Evolutionary conservation across 2,113 vertebrate species (phyloP).

Genomic region (Collichthys lucidus): DNA sequence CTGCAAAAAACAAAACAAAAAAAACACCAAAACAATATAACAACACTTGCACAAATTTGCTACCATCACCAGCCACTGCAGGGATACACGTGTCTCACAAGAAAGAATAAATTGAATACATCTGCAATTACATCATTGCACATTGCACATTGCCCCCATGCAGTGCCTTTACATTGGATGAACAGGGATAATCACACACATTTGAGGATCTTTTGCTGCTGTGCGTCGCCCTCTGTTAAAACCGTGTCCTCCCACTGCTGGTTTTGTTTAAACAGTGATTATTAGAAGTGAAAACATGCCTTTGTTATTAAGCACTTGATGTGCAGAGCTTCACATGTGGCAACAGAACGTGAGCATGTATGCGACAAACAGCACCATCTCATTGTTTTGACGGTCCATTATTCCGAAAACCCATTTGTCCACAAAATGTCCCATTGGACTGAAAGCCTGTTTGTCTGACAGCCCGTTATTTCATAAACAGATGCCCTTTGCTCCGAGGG

Average conservation of each 20-base stretch:
- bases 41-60: conserved; percentile 7
- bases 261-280: conserved; percentile 42
- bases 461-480: too few species aligned
- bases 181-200: conserved; percentile 30
- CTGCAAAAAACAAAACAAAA: background rate
- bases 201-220: conserved; percentile 15
- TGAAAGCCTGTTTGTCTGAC: too few species aligned
- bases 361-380: conserved; percentile 20
- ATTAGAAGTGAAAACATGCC: conserved; percentile 45
- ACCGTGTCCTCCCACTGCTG: conserved; percentile 40
- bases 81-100: conserved; percentile 33
- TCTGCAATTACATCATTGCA: conserved; percentile 39
- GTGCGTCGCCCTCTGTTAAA: conserved; percentile 58
- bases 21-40: background rate
- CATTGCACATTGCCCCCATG: conserved; percentile 23
- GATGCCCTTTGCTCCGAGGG: too few species aligned
- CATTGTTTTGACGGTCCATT: too few species aligned
- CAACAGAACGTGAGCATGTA: conserved; percentile 33
- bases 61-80: conserved; percentile 15
- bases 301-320: conserved; percentile 34
- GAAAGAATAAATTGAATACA: conserved; percentile 22
- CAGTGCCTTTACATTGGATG: conserved; percentile 40
- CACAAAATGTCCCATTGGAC: too few species aligned
- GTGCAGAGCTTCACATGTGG: conserved; percentile 35
- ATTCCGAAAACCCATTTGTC: too few species aligned